Base-by-base conservation (phyloP, 2,888 invertebrate genomes). In the Drosophila siamana region DNA sequence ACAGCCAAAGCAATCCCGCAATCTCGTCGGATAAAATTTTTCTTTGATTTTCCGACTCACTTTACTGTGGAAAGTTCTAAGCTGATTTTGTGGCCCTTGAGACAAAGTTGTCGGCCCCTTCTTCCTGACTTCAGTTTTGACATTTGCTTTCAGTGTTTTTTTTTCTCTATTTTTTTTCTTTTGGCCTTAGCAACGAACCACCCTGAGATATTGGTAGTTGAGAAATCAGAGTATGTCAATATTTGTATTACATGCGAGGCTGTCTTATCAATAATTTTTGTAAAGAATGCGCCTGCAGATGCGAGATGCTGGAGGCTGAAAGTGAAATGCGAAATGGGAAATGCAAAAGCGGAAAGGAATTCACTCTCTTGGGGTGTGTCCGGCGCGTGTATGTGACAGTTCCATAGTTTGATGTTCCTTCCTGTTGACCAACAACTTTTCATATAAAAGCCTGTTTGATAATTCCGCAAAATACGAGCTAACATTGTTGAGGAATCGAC, bases 191-290 rank as follows among this genome's bases (percentile, higher is more conserved):
- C 63, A 61, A 46, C 41, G 33, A 55, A 46, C 41, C 44, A 55
- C 55, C 43, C 55, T 41, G 16, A 19, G 13, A 36, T 19, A n/a
- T n/a, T 4, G 46, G 51, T 51, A 62, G 47, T 28, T 40, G 57
- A 63, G 46, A 83, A 83, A 83, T 83, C 83, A 83, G 82, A 70
- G 83, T 70, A 77, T 87, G 80, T 85, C 83, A 83, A 83, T 83
- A 83, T 83, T 83, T 83, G 83, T 87, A 79, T 79, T 83, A 85
- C 79, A 87, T 74, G 79, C 54, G 63, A 67, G 72, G 41, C 69
- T 74, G 82, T 83, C 88, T 87, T 83, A 83, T 83, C 83, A 83
- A 87, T 83, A 87, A 83, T 83, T 87, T 80, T 80, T 75, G 47
- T 69, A 81, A 87, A 80, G 82, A 82, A 84, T 86, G 59, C 61